Evolutionary conservation across 2,888 invertebrate genomes (phyloP).

Genomic region (Sclerodermus sp.): DNA sequence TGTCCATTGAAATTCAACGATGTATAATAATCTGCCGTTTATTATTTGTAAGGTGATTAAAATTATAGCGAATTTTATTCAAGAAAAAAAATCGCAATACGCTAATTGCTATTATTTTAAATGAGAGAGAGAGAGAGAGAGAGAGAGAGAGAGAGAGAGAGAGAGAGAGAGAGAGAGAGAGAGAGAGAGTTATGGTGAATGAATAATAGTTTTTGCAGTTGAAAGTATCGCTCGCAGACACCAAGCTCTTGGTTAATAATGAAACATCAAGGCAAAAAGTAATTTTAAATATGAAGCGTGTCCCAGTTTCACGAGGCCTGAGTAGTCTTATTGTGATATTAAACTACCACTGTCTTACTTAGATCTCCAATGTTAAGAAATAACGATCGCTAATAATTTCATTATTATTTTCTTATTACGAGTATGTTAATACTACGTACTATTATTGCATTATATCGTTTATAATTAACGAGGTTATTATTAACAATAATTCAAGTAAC

Average conservation of each 20-base stretch:
- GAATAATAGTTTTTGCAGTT: background rate
- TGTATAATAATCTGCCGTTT: no score
- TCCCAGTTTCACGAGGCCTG: constrained; percentile 54
- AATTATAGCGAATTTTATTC: no score
- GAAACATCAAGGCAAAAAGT: constrained; percentile 24
- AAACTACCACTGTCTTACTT: constrained; percentile 59
- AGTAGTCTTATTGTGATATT: constrained; percentile 59
- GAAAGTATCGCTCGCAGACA: constrained; percentile 8
- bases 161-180: background rate
- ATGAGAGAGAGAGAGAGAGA: background rate
- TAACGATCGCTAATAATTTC: constrained; percentile 43
- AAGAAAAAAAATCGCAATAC: no score
- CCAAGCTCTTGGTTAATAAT: constrained; percentile 26
- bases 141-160: background rate
- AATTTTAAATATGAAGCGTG: constrained; percentile 26
- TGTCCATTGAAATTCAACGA: no score
- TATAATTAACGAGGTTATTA: constrained; percentile 24
- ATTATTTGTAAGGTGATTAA: no score
- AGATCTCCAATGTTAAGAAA: constrained; percentile 57
- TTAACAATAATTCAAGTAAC: constrained; percentile 12
- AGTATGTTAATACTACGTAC: constrained; percentile 18
- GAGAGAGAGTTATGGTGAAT: background rate
- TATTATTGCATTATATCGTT: constrained; percentile 19
- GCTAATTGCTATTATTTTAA: background rate
- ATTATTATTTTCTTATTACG: constrained; percentile 31